Evolutionary conservation across 2,888 invertebrate species (phyloP), one percentile per base, ranked within the genome.

Genomic region (Oligia strigilis): DNA sequence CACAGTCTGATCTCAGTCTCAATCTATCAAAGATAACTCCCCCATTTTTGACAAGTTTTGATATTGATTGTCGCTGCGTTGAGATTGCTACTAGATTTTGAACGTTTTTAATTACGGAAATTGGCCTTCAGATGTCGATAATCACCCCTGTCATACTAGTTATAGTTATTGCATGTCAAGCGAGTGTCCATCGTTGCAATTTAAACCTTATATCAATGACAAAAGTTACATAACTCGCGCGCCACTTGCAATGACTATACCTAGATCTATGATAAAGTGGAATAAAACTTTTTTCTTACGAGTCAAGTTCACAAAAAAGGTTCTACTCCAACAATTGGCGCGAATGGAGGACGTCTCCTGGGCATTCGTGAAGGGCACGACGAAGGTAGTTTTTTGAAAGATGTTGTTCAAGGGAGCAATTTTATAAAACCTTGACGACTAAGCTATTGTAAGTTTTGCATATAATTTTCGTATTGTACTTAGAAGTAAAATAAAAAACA

Each of bases 341-440:
- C 73, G 73, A 84, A 82, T 83, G 75, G 80, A 80, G 72, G 72
- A 71, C 43, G 85, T 88, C 91, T 86, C 78, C 9, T 62, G 88
- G 84, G 90, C 69, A 81, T 85, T 85, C 52, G 40, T 76, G 70
- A 78, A 82, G 81, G 83, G 87, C 82, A 69, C 55, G 23, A 43
- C 71, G 65, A 78, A 77, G 80, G 72, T 82, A 88, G 79, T 82
- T 87, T 87, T 89, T 89, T 87, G 81, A 83, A 83, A 83, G 75
- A 89, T 84, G 77, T 84, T 77, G 75, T 87, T 85, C 86, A 78
- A 69, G 86, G 85, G 83, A 87, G 72, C 82, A 72, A 85, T 88
- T 87, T 86, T 87, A 83, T 86, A 72, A 81, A 89, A 87, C 75
- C 82, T 85, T 84, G 70, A 77, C 23, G 66, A 74, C 77, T 46